Percentiles rank a stretch among this genome's conserved stretches.
Conservation (phyloP, 2,797 vertebrate species). For the Epinephelus awoara region DNA sequence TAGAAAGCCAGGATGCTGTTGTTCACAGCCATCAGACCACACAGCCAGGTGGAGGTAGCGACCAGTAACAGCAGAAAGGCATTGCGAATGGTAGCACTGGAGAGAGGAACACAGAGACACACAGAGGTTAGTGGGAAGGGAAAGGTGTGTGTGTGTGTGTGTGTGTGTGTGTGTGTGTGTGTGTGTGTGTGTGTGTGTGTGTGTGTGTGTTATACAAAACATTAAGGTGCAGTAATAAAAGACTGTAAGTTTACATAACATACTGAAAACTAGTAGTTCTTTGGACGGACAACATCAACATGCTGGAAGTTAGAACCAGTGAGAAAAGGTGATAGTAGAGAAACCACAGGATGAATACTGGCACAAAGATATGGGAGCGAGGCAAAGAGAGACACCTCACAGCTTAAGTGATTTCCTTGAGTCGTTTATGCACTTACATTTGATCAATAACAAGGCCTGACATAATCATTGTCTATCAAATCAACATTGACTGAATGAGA, state of each 20-base stretch:
- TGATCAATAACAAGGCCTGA: slow-evolving; percentile 5
- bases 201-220: background rate
- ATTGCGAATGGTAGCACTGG: slow-evolving; percentile 93
- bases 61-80: slow-evolving; percentile 95
- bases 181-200: too few relatives aligned
- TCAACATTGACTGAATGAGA: slow-evolving; percentile 12
- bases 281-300: background rate
- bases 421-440: background rate
- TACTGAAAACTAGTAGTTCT: background rate
- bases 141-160: background rate
- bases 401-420: background rate
- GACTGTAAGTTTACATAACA: background rate
- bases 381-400: background rate
- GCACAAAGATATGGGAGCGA: background rate
- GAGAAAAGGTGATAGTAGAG: background rate
- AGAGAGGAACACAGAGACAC: slow-evolving; percentile 60
- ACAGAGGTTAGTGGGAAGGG: background rate
- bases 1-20: slow-evolving; percentile 98
- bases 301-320: background rate
- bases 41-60: slow-evolving; percentile 96
- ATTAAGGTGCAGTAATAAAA: background rate
- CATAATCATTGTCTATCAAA: slow-evolving; percentile 11
- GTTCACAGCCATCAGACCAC: slow-evolving; percentile 98
- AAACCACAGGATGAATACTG: background rate
- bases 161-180: too few relatives aligned